These are phyloP conservation scores for Masticophis lateralis DNA, from an alignment of 2,797 vertebrate genomes.

Conservation along the genomic window DNA sequence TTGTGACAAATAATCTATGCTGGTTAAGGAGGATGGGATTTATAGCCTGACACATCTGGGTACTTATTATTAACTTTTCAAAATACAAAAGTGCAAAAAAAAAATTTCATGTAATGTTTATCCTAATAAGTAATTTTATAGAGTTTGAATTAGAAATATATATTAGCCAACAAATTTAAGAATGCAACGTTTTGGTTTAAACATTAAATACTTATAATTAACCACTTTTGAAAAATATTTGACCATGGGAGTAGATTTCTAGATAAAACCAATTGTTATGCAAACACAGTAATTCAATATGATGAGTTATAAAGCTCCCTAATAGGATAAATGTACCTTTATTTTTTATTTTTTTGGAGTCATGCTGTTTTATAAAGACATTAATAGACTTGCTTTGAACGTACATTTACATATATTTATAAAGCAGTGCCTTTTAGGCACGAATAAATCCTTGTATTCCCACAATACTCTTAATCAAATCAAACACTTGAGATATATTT, in stretches of 20 bases:
- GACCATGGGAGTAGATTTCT: neutral
- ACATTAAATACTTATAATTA: neutral
- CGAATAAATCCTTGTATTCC: neutral
- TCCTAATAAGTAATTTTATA: neutral
- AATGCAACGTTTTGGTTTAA: neutral
- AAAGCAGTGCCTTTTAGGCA: neutral
- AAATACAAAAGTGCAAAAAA: neutral
- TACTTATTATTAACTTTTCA: neutral
- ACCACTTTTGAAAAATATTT: neutral
- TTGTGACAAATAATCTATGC: neutral
- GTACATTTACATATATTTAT: neutral
- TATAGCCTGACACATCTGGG: neutral
- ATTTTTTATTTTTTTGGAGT: neutral
- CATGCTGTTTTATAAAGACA: neutral
- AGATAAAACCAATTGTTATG: neutral
- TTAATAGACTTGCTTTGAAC: neutral
- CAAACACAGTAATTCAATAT: neutral
- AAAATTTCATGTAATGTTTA: neutral
- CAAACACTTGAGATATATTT: neutral
- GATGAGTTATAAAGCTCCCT: neutral
- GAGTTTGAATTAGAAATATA: neutral
- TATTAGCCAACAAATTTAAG: neutral
- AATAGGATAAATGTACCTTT: neutral
- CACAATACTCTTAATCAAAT: neutral
- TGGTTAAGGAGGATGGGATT: neutral